These are phyloP conservation scores for Tupaia chinensis DNA, from an alignment of 2,113 vertebrate species.

Conservation along the genomic window DNA sequence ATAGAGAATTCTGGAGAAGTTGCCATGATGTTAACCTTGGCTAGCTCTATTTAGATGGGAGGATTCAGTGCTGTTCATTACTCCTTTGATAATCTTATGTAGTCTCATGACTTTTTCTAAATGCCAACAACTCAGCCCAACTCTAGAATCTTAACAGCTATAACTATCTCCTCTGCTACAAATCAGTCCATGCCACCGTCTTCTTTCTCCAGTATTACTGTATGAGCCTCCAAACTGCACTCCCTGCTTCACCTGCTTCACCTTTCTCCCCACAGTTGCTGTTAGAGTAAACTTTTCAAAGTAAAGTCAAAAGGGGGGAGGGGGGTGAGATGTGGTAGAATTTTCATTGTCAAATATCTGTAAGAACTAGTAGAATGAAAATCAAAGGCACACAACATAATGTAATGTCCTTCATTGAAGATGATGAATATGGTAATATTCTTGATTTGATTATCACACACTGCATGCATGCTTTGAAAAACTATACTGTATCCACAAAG, in stretches of 20 bases:
- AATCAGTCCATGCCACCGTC: not conserved
- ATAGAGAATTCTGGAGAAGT: not conserved
- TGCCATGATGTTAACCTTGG: not conserved
- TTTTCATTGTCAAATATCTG: too few relatives aligned
- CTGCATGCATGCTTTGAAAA: too few relatives aligned
- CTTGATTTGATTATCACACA: too few relatives aligned
- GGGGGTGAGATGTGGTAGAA: too few relatives aligned
- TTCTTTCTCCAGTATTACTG: not conserved
- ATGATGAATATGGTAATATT: too few relatives aligned
- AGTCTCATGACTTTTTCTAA: not conserved
- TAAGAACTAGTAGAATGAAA: too few relatives aligned
- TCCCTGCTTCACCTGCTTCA: not conserved
- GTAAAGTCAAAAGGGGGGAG: not conserved
- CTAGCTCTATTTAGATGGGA: not conserved
- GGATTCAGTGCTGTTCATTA: not conserved
- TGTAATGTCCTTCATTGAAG: too few relatives aligned
- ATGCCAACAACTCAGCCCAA: not conserved
- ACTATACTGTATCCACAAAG: too few relatives aligned
- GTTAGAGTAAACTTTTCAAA: not conserved
- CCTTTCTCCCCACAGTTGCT: not conserved
- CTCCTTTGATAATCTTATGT: not conserved
- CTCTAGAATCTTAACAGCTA: not conserved
- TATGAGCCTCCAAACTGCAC: not conserved
- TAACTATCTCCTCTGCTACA: not conserved
- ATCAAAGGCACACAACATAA: too few relatives aligned